Evolutionary conservation across 1,140 invertebrate species (phyloP).

Genomic region (Caenorhabditis inopinata): DNA sequence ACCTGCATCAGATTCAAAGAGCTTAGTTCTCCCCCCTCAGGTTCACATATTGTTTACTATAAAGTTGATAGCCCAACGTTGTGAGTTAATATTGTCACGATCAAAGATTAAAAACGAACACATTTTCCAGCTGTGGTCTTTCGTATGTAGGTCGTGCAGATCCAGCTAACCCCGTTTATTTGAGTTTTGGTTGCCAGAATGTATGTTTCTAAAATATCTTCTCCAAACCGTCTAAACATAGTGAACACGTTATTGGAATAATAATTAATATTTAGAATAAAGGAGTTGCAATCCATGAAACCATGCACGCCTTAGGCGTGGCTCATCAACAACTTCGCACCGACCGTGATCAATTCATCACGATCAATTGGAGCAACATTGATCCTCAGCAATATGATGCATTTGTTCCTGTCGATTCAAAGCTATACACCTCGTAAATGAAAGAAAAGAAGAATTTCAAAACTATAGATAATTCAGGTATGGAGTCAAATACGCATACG

Average conservation of each 20-base stretch:
- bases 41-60: slow-evolving; percentile 42
- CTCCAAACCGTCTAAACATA: too few relatives aligned
- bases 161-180: slow-evolving; percentile 45
- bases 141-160: slow-evolving; percentile 41
- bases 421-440: slow-evolving; percentile 39
- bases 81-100: slow-evolving; percentile 28
- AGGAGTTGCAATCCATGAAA: slow-evolving; percentile 71
- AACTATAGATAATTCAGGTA: slow-evolving; percentile 22
- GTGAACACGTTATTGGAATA: too few relatives aligned
- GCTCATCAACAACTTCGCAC: slow-evolving; percentile 71
- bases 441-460: neutral
- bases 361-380: slow-evolving; percentile 54
- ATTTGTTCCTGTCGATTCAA: slow-evolving; percentile 42
- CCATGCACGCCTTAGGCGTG: slow-evolving; percentile 71
- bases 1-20: slow-evolving; percentile 44
- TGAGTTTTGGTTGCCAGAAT: slow-evolving; percentile 45
- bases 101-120: neutral
- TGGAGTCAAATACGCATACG: slow-evolving; percentile 49
- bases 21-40: neutral
- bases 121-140: slow-evolving; percentile 45
- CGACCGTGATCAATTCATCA: slow-evolving; percentile 70
- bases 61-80: slow-evolving; percentile 45
- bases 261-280: slow-evolving; percentile 17
- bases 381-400: slow-evolving; percentile 46
- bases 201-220: neutral